Evolutionary conservation across 1,140 invertebrate species (phyloP).

Genomic region (Samia ricini): DNA sequence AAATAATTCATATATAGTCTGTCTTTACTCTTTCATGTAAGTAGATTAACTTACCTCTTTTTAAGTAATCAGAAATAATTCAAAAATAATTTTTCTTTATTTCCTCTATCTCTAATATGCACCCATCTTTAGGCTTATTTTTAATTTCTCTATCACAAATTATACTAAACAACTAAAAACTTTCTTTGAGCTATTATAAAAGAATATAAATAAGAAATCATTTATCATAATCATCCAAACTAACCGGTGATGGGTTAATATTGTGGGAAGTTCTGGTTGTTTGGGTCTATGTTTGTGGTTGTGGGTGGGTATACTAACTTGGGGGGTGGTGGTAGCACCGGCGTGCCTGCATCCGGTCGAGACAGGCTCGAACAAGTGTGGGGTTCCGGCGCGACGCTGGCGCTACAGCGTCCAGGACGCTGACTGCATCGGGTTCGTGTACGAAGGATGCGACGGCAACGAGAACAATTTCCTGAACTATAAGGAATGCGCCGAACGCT

Average conservation of each 20-base stretch:
- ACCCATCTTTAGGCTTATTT: neutral
- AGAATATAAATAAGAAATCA: no score
- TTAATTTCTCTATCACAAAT: no score
- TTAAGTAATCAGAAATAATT: neutral
- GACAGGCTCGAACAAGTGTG: constrained; percentile 33
- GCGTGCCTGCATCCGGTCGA: constrained; percentile 42
- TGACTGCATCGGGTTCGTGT: constrained; percentile 85
- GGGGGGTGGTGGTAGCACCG: constrained; percentile 24
- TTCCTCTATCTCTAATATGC: neutral
- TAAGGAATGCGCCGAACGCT: constrained; percentile 84
- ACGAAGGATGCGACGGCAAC: constrained; percentile 92
- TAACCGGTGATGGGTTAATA: neutral
- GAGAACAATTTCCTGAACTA: constrained; percentile 88
- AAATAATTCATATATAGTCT: no score
- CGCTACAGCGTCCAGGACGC: constrained; percentile 44
- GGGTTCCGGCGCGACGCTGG: constrained; percentile 39
- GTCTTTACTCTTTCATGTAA: no score
- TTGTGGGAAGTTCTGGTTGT: neutral
- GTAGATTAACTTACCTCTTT: neutral
- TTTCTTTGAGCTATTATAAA: neutral
- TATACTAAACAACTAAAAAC: no score
- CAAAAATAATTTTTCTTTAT: neutral
- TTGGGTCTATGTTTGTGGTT: neutral
- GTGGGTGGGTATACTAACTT: constrained; percentile 22
- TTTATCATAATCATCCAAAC: neutral